Base-by-base conservation (phyloP, 2,113 vertebrate genomes). In the Smithornis capensis region DNA sequence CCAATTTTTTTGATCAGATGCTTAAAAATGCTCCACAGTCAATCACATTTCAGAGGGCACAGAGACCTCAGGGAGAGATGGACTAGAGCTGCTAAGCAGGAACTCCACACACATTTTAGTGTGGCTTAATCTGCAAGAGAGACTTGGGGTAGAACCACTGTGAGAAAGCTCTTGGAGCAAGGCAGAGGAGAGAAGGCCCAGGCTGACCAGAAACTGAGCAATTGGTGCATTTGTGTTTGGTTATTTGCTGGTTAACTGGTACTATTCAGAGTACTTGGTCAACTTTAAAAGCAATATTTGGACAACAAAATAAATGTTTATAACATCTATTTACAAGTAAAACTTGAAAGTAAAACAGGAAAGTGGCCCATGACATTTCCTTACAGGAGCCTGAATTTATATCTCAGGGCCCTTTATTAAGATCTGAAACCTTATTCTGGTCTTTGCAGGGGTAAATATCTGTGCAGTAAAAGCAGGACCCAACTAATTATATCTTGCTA, bases 61-160 rank as follows among this genome's bases (percentile, higher is more conserved):
- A 74, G 37, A 91, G 45, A 37, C 40, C 52, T 42, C 35, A 42
- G 37, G 70, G 63, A 12, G 0, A 92, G 35, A 31, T 19, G 37
- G 17, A 25, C 70, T 10, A 12, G 37, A 62, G 59, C 24, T 21
- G 27, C 49, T 28, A 49, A 53, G 60, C 27, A 91, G 79, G 60
- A 78, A 29, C n/a, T 80, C 40, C 1, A 33, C 7, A 40, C 9
- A 11, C 33, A 21, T 71, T 90, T 84, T 78, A 83, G 65, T 1
- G 0, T 1, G 14, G 14, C 6, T 8, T n/a, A n/a, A 62, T 29
- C 73, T 52, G 19, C 22, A 33, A 35, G 33, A 68, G 10, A 78
- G 25, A 40, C 16, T 18, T 0, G 0, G 40, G 10, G 23, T 12
- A n/a, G 22, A 23, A 27, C 14, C 42, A 22, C 64, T 40, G 25